Base-by-base conservation (phyloP, 2,888 invertebrate species). In the Exocentrus adspersus region DNA sequence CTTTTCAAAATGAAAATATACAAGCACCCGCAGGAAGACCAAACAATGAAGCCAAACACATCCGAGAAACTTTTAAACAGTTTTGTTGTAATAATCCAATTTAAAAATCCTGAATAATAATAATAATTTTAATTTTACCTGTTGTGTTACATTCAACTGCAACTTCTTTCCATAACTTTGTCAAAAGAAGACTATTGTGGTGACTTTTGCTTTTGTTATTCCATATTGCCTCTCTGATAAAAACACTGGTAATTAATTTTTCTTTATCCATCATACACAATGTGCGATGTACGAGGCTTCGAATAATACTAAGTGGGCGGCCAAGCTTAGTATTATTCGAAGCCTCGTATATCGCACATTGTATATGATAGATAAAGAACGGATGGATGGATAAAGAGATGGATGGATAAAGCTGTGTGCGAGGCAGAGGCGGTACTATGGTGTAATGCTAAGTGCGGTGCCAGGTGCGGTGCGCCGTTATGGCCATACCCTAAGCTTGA, bases 31-130 rank as follows among this genome's bases (percentile, higher is more conserved):
- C 52, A 30, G 58, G 58, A 51, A 58, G 62, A 14, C 50, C 24
- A 42, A 51, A 58, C 17, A 37, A 58, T 42, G 43, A 58, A 50
- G 57, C 62, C 20, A 58, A 62, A 62, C 51, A 20, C 16, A 41
- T 54, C 10, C 60, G 56, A 60, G 50, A 60, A 24, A 2, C 28
- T 28, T 28, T 28, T 28, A 28, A 28, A 28, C 5, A 28, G 5
- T 28, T 28, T 9, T 28, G 28, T 28, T 28, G 28, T 28, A 28
- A 28, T 9, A 28, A 28, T n/a, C n/a, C n/a, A n/a, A n/a, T n/a
- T n/a, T n/a, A n/a, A 28, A 28, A 28, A 28, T 28, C 28, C 9
- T 1, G 9, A 28, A 7, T 28, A 7, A 7, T 28, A 28, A 1
- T 28, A 28, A 28, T 28, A 28, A 28, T 28, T 28, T 1, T 7